A percentile compares a stretch with the other conserved stretches of the same genome.
Conservation (phyloP, 2,888 invertebrate species). For the Caenorhabditis sp. region DNA sequence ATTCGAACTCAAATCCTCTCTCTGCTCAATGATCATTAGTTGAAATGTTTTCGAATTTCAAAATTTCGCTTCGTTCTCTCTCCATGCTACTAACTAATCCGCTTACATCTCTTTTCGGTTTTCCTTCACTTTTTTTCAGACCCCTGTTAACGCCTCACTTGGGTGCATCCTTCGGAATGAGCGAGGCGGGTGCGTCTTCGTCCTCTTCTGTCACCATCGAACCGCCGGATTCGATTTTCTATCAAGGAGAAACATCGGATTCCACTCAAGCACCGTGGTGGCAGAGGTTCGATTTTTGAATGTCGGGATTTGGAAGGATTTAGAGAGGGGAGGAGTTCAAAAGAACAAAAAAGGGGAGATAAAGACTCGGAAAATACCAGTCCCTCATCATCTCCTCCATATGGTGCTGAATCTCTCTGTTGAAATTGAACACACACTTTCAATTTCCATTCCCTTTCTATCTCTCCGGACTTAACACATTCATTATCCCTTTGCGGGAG, state of each 20-base stretch:
- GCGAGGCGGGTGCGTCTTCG: slow-evolving; percentile 39
- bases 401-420: neutral
- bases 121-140: neutral
- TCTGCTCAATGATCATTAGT: neutral
- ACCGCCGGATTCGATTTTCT: slow-evolving; percentile 80
- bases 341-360: neutral
- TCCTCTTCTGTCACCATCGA: slow-evolving; percentile 65
- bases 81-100: neutral
- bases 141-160: slow-evolving; percentile 15
- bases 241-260: slow-evolving; percentile 69
- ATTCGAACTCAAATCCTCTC: neutral
- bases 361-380: neutral
- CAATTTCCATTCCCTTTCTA: slow-evolving; percentile 7
- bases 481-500: slow-evolving; percentile 37
- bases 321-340: neutral
- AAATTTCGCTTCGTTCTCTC: neutral
- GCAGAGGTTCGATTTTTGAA: slow-evolving; percentile 73
- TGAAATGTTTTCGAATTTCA: neutral
- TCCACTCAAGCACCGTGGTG: slow-evolving; percentile 76
- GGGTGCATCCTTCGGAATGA: slow-evolving; percentile 29
- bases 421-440: slow-evolving; percentile 33
- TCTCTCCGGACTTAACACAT: slow-evolving; percentile 36
- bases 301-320: neutral
- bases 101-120: neutral
- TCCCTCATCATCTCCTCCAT: neutral